These are phyloP conservation scores for Lasius platythorax DNA, from an alignment of 2,888 invertebrate genomes.

Conservation along the genomic window DNA sequence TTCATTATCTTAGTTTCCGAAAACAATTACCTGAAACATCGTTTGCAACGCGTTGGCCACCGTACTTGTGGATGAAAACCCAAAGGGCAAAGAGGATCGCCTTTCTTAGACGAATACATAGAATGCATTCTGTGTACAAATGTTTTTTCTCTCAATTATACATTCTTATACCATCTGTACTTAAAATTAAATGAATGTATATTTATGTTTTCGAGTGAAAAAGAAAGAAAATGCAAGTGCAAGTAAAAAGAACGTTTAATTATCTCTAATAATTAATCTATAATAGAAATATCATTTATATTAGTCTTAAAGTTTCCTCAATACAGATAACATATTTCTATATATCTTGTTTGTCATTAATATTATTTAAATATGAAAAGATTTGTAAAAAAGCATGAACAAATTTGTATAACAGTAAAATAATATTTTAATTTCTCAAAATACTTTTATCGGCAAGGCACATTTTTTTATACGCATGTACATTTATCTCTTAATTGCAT, in stretches of 20 bases:
- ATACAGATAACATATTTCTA: neutral
- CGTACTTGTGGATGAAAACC: slow-evolving; percentile 98
- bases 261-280: neutral
- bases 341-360: neutral
- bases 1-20: neutral
- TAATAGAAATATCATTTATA: slow-evolving; percentile 1
- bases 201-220: neutral
- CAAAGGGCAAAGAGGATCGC: slow-evolving; percentile 95
- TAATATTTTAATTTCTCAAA: neutral
- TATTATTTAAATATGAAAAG: neutral
- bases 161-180: neutral
- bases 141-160: neutral
- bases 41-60: slow-evolving; percentile 97
- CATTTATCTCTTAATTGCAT: neutral
- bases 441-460: neutral
- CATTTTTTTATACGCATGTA: neutral
- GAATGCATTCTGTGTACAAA: slow-evolving; percentile 89
- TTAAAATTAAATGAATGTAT: neutral
- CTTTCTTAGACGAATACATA: slow-evolving; percentile 92
- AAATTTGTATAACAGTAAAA: neutral
- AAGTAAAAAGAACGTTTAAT: neutral
- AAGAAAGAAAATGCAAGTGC: neutral
- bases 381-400: neutral
- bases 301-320: neutral
- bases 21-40: slow-evolving; percentile 92